Conservation (phyloP, 2,888 invertebrate species). For the Gortyna flavago region DNA sequence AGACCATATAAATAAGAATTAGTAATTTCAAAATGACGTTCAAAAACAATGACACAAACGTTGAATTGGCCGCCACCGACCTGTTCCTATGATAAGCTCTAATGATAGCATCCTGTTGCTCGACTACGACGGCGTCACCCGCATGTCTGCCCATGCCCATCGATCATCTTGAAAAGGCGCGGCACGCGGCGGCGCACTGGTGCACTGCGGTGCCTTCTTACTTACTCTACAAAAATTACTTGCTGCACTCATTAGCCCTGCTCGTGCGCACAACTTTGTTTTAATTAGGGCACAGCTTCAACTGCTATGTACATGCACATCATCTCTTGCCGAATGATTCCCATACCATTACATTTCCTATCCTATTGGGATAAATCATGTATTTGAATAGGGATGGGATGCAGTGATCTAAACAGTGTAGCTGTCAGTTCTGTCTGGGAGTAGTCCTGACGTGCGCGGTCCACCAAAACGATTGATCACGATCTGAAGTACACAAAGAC, state of each 20-base stretch:
- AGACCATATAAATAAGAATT: background rate
- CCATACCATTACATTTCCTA: background rate
- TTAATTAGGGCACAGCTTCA: background rate
- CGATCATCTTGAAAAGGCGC: background rate
- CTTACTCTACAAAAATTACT: slow-evolving; percentile 39
- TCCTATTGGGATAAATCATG: background rate
- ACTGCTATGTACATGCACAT: slow-evolving; percentile 11
- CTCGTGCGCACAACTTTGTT: slow-evolving; percentile 41
- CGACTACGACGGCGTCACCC: background rate
- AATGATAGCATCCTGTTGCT: slow-evolving; percentile 19
- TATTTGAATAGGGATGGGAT: slow-evolving; percentile 4
- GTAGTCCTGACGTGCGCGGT: slow-evolving; percentile 23
- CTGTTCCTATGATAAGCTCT: slow-evolving; percentile 15
- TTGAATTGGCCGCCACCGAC: background rate
- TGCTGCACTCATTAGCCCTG: slow-evolving; percentile 45
- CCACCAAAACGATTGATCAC: slow-evolving; percentile 30
- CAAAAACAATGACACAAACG: background rate
- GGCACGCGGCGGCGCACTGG: too few relatives aligned
- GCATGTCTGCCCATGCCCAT: background rate
- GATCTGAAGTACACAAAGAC: slow-evolving; percentile 17
- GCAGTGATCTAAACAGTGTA: slow-evolving; percentile 4
- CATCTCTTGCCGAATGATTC: background rate
- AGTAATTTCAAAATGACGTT: background rate
- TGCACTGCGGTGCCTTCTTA: background rate
- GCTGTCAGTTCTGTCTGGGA: slow-evolving; percentile 41